Evolutionary conservation across 2,113 vertebrate genomes (phyloP), one percentile per base, ranked within the genome.

Genomic region (Alaudala cheleensis): DNA sequence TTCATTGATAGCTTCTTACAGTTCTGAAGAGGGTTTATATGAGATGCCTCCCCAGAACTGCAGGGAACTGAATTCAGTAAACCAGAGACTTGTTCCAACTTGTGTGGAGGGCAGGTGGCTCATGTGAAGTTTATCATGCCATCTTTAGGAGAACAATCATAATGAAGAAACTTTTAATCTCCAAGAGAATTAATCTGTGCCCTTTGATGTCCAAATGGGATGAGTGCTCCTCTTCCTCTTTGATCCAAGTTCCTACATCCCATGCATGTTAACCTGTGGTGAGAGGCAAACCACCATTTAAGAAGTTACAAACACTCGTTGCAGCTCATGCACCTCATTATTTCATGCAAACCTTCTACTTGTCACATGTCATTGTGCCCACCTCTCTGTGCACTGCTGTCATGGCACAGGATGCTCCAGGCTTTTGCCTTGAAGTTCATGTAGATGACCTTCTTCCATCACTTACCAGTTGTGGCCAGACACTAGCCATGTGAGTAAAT

Each of bases 241-340:
- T 71, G 18, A 61, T 9, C 3, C 29, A 42, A 20, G 29, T 76
- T 47, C 40, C 21, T 51, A 45, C 10, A 53, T 69, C 4, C 31
- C 34, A 24, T 0, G 0, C 5, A 49, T 12, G 15, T 50, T 65
- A 65, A 57, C 7, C 10, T 15, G 15, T 5, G 7, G 16, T 51
- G 49, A 87, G 21, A 28, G 19, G 12, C 14, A 74, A 50, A 54
- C 14, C 21, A 45, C 7, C 21, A 57, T 15, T 66, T 67, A 74
- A 29, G 28, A 57, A 70, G 6, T n/a, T 61, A 50, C 5, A 77
- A 65, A 40, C 34, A 24, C 14, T 40, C 7, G 1, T 34, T 86
- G 29, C 9, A 62, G 16, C 4, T 12, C 18, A 23, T 26, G 4
- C 4, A 44, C 5, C 17, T 81, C 18, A 29, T 53, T 39, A 34